Evolutionary conservation across 2,888 invertebrate genomes (phyloP).

Genomic region (Lasioglossum figueresi): DNA sequence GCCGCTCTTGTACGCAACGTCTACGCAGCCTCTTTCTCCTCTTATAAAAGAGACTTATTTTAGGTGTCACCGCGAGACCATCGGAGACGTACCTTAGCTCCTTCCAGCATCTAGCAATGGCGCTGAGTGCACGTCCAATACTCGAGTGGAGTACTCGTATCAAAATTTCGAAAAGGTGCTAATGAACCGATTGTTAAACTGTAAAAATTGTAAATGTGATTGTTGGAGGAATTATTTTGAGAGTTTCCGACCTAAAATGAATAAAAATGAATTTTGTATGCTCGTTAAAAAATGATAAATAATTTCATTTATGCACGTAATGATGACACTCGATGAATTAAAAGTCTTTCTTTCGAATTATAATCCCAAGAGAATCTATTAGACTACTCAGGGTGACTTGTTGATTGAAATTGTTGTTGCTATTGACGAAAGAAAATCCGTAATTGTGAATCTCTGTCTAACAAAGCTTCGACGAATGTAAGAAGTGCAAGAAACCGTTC

Average conservation of each 20-base stretch:
- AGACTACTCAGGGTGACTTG: not conserved
- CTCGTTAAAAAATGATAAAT: not conserved
- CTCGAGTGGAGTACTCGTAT: not conserved
- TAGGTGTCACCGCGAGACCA: conserved; percentile 58
- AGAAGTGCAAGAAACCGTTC: not conserved
- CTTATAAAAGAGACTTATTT: conserved; percentile 65
- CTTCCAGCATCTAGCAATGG: conserved; percentile 40
- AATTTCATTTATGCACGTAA: not conserved
- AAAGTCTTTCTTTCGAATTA: not conserved
- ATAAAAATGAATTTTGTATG: not conserved
- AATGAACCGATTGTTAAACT: not conserved
- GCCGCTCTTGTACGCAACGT: conserved; percentile 56
- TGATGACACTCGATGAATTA: not conserved
- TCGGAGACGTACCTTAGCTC: conserved; percentile 19
- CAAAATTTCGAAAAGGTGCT: not conserved
- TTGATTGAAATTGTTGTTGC: not conserved
- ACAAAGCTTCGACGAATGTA: not conserved
- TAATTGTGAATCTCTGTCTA: not conserved
- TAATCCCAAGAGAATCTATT: not conserved
- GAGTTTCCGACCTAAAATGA: no score
- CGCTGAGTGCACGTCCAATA: not conserved
- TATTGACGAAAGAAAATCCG: not conserved
- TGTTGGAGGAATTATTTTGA: no score
- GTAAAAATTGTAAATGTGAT: no score
- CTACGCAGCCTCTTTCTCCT: conserved; percentile 45